A percentile compares a stretch with the other conserved stretches of the same genome.
Conservation (phyloP, 2,888 invertebrate genomes). For the Athalia cordata region DNA sequence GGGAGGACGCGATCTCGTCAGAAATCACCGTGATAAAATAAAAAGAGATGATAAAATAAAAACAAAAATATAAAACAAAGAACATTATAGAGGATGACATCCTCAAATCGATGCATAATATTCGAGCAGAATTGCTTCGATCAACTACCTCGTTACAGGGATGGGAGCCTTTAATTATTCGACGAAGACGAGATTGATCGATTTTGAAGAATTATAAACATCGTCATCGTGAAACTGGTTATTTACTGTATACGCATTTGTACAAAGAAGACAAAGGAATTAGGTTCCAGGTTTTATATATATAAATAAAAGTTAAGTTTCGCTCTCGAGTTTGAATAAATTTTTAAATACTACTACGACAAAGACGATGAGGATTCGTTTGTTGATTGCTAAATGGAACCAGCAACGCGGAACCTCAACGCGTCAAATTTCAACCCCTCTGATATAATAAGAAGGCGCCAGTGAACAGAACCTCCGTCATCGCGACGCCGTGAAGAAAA, state of each 20-base stretch:
- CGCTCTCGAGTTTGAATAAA: too few species aligned
- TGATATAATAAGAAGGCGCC: background rate
- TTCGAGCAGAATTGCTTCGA: too few species aligned
- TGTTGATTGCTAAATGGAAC: background rate
- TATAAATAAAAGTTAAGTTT: background rate
- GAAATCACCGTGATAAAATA: constrained; percentile 8
- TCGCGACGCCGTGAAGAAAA: background rate
- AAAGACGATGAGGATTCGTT: background rate
- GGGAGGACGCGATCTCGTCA: constrained; percentile 15
- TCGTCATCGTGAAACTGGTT: too few species aligned
- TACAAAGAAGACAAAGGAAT: constrained; percentile 10
- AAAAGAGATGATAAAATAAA: background rate
- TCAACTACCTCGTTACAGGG: too few species aligned
- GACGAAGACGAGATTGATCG: too few species aligned
- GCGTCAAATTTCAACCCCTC: background rate
- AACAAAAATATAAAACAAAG: background rate
- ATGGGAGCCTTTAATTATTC: too few species aligned
- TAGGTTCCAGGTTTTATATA: constrained; percentile 6
- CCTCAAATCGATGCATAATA: background rate
- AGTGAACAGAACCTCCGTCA: background rate
- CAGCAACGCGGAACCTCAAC: background rate
- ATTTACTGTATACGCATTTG: constrained; percentile 16
- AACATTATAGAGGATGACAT: background rate
- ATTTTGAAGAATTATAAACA: too few species aligned
- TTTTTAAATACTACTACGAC: too few species aligned